Conservation (phyloP, 2,888 invertebrate genomes). For the Brachynemurus nebulosus region DNA sequence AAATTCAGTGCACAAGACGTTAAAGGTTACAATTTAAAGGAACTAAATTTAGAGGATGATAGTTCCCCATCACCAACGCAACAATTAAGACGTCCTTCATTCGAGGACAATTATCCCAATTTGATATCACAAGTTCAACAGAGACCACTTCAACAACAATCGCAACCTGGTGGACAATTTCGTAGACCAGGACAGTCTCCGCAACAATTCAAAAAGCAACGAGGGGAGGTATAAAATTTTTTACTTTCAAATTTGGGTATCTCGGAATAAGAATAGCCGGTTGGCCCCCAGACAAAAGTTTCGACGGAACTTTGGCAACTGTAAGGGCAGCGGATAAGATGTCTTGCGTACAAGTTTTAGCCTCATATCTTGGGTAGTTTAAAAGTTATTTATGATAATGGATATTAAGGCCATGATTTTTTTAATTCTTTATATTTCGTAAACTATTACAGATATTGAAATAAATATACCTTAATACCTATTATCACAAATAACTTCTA, state of each 20-base stretch:
- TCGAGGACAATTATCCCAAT: conserved; percentile 21
- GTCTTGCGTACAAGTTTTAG: too few relatives aligned
- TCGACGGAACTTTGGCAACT: too few relatives aligned
- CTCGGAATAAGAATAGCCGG: too few relatives aligned
- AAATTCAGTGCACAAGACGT: conserved; percentile 3
- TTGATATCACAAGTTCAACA: conserved; percentile 20
- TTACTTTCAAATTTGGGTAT: neutral
- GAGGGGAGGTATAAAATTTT: conserved; percentile 13
- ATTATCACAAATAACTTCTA: too few relatives aligned
- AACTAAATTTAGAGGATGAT: conserved; percentile 4
- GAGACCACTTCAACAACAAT: conserved; percentile 19
- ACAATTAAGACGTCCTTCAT: conserved; percentile 16
- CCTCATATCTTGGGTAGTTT: too few relatives aligned
- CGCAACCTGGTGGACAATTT: conserved; percentile 10
- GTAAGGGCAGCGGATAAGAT: too few relatives aligned
- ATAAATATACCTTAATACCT: too few relatives aligned
- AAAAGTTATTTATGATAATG: too few relatives aligned
- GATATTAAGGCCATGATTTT: too few relatives aligned
- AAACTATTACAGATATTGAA: too few relatives aligned
- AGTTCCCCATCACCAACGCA: conserved; percentile 15
- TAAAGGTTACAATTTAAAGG: neutral
- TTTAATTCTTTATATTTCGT: too few relatives aligned
- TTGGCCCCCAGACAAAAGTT: too few relatives aligned
- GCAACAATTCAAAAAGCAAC: conserved; percentile 16
- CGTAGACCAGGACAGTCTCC: conserved; percentile 10